Percentiles rank a stretch among this genome's conserved stretches.
Conservation (phyloP, 2,797 vertebrate species). For the Thalassophryne amazonica region DNA sequence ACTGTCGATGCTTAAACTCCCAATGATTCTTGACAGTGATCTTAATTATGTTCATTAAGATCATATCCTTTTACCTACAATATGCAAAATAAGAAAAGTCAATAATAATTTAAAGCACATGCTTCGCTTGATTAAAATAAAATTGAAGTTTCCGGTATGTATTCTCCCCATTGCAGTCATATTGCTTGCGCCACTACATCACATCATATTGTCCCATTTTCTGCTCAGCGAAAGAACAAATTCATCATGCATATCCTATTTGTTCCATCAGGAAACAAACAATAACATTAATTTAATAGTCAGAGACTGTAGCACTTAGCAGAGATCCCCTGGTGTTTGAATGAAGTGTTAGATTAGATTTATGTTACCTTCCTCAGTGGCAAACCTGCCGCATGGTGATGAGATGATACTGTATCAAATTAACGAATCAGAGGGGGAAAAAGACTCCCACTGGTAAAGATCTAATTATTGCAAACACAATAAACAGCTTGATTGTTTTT, state of each 20-base stretch:
- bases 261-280: conserved; percentile 69
- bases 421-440: conserved; percentile 65
- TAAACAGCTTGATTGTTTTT: conserved; percentile 75
- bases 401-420: conserved; percentile 68
- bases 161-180: conserved; percentile 24
- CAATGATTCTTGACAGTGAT: too few relatives aligned
- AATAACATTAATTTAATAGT: conserved; percentile 74
- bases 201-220: conserved; percentile 29
- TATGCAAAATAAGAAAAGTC: too few relatives aligned
- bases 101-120: too few relatives aligned
- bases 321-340: conserved; percentile 66
- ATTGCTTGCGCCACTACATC: not conserved
- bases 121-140: too few relatives aligned
- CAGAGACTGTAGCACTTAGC: conserved; percentile 65
- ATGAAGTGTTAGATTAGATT: conserved; percentile 74
- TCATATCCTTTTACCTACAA: too few relatives aligned
- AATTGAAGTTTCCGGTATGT: too few relatives aligned
- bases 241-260: conserved; percentile 57
- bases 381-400: conserved; percentile 62
- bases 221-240: conserved; percentile 27
- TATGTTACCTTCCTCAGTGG: conserved; percentile 73
- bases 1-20: too few relatives aligned
- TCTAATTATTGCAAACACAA: conserved; percentile 74
- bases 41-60: too few relatives aligned
- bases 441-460: conserved; percentile 59